A percentile compares a stretch with the other conserved stretches of the same genome.
These are phyloP conservation scores for Temnothorax ravouxi DNA, from an alignment of 2,888 invertebrate species.

Conservation along the genomic window DNA sequence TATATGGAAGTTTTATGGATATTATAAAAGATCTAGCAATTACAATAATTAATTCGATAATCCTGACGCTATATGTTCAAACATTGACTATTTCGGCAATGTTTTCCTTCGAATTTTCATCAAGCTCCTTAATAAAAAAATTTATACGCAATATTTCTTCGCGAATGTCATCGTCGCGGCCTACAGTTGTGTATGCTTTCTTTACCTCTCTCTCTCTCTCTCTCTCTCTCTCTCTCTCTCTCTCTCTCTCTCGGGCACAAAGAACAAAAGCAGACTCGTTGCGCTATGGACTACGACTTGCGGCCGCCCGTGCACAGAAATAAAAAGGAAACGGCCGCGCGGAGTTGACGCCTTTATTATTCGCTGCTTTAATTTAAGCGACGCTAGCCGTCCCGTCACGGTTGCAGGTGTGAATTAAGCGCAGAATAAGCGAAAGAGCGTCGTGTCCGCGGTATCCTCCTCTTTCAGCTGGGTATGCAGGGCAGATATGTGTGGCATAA, in stretches of 20 bases:
- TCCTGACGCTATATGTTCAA: not conserved
- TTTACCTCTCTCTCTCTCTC: constrained; percentile 17
- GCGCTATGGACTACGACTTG: constrained; percentile 48
- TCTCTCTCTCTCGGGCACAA: constrained; percentile 27
- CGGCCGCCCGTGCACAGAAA: constrained; percentile 60
- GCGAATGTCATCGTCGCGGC: constrained; percentile 66
- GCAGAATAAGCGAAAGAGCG: constrained; percentile 73
- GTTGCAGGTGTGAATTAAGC: constrained; percentile 85
- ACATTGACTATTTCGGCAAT: not conserved
- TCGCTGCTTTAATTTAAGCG: constrained; percentile 86
- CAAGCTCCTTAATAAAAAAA: not conserved
- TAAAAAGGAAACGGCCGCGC: constrained; percentile 66
- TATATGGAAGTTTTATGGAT: not conserved
- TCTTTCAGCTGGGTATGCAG: constrained; percentile 66
- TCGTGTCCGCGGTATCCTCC: constrained; percentile 69
- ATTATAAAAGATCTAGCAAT: not conserved
- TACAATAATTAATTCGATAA: not conserved
- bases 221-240: constrained; percentile 32
- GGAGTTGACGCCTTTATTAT: constrained; percentile 84
- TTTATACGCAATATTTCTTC: constrained; percentile 5
- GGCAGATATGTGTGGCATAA: constrained; percentile 81
- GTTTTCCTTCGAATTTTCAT: not conserved
- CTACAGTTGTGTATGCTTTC: constrained; percentile 67
- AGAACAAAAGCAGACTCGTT: constrained; percentile 54
- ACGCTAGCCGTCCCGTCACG: constrained; percentile 84